Conservation (phyloP, 2,113 vertebrate species). For the Eretmochelys imbricata region DNA sequence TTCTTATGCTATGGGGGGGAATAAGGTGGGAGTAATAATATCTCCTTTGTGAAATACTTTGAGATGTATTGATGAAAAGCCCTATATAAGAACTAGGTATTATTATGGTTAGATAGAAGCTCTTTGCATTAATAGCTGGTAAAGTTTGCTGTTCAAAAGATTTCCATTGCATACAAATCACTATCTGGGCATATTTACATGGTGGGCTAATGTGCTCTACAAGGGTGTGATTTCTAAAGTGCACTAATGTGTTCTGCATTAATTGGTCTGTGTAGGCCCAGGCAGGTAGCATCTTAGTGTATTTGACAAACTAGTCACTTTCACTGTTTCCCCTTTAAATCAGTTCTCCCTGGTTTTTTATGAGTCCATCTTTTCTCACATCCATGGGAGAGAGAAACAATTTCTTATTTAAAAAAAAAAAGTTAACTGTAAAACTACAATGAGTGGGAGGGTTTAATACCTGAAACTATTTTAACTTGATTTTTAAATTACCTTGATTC, state of each 20-base stretch:
- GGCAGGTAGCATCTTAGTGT: not conserved
- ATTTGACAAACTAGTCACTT: not conserved
- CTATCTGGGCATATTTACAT: not conserved
- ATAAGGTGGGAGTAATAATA: not conserved
- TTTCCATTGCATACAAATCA: not conserved
- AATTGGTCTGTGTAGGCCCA: not conserved
- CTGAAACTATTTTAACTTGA: not conserved
- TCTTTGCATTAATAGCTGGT: not conserved
- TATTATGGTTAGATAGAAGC: not conserved
- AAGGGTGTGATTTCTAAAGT: not conserved
- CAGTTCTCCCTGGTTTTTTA: not conserved
- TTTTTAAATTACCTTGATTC: not conserved
- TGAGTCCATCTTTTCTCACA: not conserved
- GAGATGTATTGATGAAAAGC: not conserved
- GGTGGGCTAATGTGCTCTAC: not conserved
- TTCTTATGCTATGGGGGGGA: not conserved
- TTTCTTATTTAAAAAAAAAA: not conserved
- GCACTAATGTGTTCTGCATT: not conserved
- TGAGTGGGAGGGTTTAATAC: not conserved
- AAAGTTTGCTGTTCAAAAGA: not conserved
- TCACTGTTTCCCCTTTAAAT: not conserved
- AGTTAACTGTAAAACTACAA: not conserved
- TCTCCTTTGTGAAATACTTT: not conserved
- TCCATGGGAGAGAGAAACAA: not conserved
- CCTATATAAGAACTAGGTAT: fast-evolving